Conservation (phyloP, 64 coral and sea anemone genomes). For the Trachythela sp. region DNA sequence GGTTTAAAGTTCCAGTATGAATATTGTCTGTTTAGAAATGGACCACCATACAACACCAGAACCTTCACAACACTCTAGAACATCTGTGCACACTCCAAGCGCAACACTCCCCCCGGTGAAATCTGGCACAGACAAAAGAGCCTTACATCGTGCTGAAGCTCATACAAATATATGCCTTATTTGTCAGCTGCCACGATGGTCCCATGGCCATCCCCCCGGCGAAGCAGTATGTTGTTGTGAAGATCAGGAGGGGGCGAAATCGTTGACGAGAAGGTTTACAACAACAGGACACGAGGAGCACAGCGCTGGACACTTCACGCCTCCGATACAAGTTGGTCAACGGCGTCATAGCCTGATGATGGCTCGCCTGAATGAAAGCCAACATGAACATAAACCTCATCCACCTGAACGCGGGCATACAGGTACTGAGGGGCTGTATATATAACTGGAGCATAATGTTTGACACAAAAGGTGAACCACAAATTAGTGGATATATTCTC, state of each 20-base stretch:
- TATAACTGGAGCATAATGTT: too few relatives aligned
- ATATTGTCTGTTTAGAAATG: too few relatives aligned
- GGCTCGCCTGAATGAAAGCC: background rate
- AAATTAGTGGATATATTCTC: too few relatives aligned
- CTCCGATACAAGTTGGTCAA: background rate
- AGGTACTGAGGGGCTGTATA: background rate
- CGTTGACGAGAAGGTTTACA: background rate
- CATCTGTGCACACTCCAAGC: too few relatives aligned
- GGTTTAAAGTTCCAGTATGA: too few relatives aligned
- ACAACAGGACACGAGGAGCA: background rate
- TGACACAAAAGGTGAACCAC: too few relatives aligned
- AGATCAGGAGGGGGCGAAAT: background rate
- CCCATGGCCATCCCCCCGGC: background rate
- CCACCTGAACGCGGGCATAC: background rate
- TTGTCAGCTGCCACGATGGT: background rate
- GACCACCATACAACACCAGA: too few relatives aligned
- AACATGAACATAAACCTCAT: background rate
- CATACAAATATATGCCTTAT: constrained; percentile 7
- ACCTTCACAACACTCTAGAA: too few relatives aligned
- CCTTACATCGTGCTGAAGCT: background rate
- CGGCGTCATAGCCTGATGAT: constrained; percentile 10
- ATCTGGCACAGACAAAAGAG: background rate
- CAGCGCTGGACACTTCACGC: background rate
- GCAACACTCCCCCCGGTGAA: background rate
- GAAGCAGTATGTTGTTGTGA: background rate